Percentiles rank a stretch among this genome's conserved stretches.
Conservation (phyloP, 2,888 invertebrate species). For the Cheilosia grossa region DNA sequence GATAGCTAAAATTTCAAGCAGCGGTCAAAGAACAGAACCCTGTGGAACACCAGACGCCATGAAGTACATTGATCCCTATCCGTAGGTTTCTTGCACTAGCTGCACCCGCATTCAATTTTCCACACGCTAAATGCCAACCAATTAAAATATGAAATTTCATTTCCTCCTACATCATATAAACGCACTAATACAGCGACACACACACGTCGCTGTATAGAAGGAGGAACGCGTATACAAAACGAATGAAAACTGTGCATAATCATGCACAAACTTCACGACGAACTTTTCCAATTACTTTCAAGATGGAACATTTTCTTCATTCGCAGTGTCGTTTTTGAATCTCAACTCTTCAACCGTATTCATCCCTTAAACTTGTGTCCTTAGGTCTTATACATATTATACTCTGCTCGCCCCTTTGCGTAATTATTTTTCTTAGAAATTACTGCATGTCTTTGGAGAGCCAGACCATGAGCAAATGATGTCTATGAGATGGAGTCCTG, state of each 20-base stretch:
- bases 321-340: conserved; percentile 53
- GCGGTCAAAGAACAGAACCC: too few species aligned
- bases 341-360: conserved; percentile 53
- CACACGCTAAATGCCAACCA: conserved; percentile 14
- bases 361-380: conserved; percentile 64
- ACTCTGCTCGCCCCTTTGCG: conserved; percentile 64
- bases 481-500: conserved; percentile 12
- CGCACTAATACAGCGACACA: conserved; percentile 9
- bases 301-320: conserved; percentile 69
- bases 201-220: background rate
- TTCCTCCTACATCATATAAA: conserved; percentile 48
- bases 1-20: too few species aligned
- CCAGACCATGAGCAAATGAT: background rate
- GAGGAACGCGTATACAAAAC: background rate
- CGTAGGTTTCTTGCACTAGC: too few species aligned
- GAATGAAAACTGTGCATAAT: conserved; percentile 71
- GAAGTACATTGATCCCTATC: too few species aligned
- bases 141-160: conserved; percentile 72
- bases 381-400: conserved; percentile 8
- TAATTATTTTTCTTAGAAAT: conserved; percentile 71
- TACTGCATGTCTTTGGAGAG: conserved; percentile 53
- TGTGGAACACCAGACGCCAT: too few species aligned
- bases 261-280: conserved; percentile 69
- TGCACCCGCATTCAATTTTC: too few species aligned
- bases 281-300: conserved; percentile 75